phyloP scores from a whole-genome alignment of 1,140 invertebrate genomes.

The Latrodectus geometricus region DNA sequence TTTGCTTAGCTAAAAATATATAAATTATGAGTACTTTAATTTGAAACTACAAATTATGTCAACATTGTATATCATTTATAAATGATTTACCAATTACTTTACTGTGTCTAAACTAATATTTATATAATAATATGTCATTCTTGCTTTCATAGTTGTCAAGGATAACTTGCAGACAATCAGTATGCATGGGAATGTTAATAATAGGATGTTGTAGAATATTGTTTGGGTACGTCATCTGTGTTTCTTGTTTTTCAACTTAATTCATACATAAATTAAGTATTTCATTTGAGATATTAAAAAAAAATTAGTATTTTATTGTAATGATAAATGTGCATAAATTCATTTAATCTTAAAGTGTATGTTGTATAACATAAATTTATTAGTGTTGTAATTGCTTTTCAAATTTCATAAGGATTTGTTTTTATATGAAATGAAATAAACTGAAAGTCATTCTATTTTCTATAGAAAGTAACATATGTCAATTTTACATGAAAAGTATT shows the following conservation, averaged over 20 bases:
- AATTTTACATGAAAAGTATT: no score
- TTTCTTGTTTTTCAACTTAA: neutral
- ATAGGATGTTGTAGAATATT: constrained; percentile 32
- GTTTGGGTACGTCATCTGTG: constrained; percentile 25
- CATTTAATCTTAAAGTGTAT: neutral
- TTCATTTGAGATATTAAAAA: neutral
- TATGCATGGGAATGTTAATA: constrained; percentile 8
- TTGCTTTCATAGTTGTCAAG: neutral
- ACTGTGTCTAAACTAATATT: no score
- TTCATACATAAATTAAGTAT: neutral
- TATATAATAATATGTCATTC: no score
- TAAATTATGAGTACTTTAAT: no score
- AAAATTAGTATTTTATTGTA: neutral
- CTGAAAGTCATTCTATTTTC: no score
- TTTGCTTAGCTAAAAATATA: no score
- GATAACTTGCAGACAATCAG: neutral
- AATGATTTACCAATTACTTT: no score
- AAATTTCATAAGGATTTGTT: neutral
- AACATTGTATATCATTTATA: no score
- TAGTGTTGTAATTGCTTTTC: neutral
- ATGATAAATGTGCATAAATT: neutral
- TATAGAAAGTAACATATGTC: no score
- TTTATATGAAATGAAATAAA: no score
- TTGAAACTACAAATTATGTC: no score
- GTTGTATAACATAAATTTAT: neutral